Evolutionary conservation across 2,113 vertebrate genomes (phyloP).

Genomic region (Varanus salvator): DNA sequence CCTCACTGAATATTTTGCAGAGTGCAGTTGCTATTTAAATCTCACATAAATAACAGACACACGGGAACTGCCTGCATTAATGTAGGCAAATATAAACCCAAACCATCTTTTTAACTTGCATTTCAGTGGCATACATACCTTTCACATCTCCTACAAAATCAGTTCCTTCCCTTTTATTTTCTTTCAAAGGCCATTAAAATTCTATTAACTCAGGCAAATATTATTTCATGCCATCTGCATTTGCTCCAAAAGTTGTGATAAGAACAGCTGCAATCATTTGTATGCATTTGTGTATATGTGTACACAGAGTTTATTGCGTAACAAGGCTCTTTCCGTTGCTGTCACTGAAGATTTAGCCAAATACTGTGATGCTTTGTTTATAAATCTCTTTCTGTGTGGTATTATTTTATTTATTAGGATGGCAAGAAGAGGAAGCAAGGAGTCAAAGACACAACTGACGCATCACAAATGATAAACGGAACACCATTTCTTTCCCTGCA

Average conservation of each 20-base stretch:
- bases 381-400: conserved; percentile 69
- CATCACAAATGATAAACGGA: conserved; percentile 64
- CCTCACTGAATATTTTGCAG: conserved; percentile 73
- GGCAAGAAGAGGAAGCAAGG: conserved; percentile 65
- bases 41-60: conserved; percentile 72
- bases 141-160: conserved; percentile 62
- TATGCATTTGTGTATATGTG: conserved; percentile 69
- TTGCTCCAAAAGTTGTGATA: conserved; percentile 74
- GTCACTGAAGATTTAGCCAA: conserved; percentile 62
- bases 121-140: conserved; percentile 63
- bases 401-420: conserved; percentile 77
- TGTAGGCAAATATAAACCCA: conserved; percentile 52
- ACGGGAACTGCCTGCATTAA: conserved; percentile 69
- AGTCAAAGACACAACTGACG: conserved; percentile 54
- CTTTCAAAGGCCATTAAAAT: conserved; percentile 80
- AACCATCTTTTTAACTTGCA: conserved; percentile 50
- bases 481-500: conserved; percentile 49
- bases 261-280: conserved; percentile 79
- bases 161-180: conserved; percentile 72
- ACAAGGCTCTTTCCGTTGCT: conserved; percentile 67
- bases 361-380: conserved; percentile 75
- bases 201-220: conserved; percentile 83
- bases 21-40: conserved; percentile 74
- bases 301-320: conserved; percentile 59
- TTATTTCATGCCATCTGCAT: conserved; percentile 83